Evolutionary conservation across 2,797 vertebrate genomes (phyloP).

Genomic region (Nyctalus aviator): DNA sequence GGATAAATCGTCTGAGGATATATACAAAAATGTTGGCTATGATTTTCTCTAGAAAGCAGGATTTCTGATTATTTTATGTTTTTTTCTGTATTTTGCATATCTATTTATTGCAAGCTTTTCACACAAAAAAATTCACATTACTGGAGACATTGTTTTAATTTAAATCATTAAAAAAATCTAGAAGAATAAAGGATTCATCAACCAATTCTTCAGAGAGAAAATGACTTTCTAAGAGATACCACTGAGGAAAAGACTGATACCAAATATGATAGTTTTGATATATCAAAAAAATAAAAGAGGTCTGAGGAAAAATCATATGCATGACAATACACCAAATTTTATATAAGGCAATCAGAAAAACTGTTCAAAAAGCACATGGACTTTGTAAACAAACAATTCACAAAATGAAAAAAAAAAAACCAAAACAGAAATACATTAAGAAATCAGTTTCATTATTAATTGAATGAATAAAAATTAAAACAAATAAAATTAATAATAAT

Average conservation of each 20-base stretch:
- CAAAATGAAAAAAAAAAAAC: neutral
- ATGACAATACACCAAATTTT: neutral
- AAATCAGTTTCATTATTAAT: slow-evolving; percentile 24
- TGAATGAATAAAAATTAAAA: slow-evolving; percentile 57
- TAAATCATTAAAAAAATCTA: slow-evolving; percentile 50
- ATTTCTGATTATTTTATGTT: neutral
- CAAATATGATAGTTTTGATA: slow-evolving; percentile 15
- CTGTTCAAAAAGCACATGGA: neutral
- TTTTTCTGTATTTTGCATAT: neutral
- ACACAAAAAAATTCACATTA: slow-evolving; percentile 7
- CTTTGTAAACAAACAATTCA: neutral
- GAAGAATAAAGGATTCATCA: neutral
- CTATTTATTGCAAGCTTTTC: neutral
- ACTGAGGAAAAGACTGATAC: neutral
- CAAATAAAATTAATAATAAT: slow-evolving; percentile 41
- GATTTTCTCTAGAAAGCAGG: neutral
- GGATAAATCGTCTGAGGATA: neutral
- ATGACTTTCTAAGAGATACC: neutral
- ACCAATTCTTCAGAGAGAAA: neutral
- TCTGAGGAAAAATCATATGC: neutral
- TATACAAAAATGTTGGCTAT: neutral
- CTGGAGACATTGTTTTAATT: slow-evolving; percentile 1
- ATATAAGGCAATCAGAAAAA: slow-evolving; percentile 22
- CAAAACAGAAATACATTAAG: slow-evolving; percentile 6
- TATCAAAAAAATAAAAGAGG: slow-evolving; percentile 22